phyloP scores from a whole-genome alignment of 2,797 vertebrate genomes.

The Pangasius djambal region DNA sequence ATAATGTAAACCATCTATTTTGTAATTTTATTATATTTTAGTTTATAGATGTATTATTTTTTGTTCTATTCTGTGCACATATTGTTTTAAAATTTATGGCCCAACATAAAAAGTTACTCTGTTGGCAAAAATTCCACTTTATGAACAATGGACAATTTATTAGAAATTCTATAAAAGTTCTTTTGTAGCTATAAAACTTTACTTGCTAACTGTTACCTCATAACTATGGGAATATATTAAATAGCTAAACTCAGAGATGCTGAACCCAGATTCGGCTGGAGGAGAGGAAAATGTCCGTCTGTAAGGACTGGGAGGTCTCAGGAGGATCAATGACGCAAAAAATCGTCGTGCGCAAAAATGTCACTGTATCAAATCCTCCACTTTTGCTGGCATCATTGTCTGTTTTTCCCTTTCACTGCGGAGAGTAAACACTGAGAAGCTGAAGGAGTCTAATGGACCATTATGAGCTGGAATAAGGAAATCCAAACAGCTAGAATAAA shows the following conservation, averaged over 20 bases:
- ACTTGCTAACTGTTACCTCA: background rate
- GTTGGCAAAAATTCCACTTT: background rate
- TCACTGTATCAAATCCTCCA: constrained; percentile 13
- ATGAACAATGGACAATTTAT: background rate
- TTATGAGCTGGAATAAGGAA: constrained; percentile 51
- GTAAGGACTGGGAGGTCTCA: background rate
- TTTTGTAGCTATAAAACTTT: background rate
- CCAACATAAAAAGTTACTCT: background rate
- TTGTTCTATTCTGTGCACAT: background rate
- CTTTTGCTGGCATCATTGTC: constrained; percentile 6
- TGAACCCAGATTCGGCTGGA: background rate
- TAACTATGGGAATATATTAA: background rate
- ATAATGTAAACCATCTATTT: background rate
- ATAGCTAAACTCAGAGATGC: too few relatives aligned
- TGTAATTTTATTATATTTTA: background rate
- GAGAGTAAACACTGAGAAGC: constrained; percentile 12
- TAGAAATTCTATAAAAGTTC: background rate
- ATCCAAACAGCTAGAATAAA: constrained; percentile 41
- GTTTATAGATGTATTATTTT: background rate
- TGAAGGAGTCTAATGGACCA: constrained; percentile 31
- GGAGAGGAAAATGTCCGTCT: background rate
- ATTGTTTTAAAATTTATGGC: background rate
- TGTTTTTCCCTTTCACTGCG: constrained; percentile 12
- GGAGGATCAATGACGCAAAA: background rate
- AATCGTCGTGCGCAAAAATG: background rate